phyloP scores from a whole-genome alignment of 2,113 vertebrate genomes.

The Cryptomyrus ogoouensis region DNA sequence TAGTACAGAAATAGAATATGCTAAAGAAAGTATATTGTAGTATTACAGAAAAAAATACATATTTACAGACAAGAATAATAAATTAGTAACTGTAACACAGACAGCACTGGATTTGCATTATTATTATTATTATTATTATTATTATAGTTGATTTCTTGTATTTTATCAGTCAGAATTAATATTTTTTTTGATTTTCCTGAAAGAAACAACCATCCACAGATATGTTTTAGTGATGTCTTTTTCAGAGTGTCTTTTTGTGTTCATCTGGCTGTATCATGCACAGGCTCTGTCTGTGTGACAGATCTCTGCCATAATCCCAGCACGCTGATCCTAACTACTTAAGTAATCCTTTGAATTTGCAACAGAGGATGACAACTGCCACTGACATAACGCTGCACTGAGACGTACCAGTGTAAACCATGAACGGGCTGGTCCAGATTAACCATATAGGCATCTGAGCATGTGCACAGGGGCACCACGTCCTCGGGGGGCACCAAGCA shows the following conservation, averaged over 20 bases:
- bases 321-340: not conserved
- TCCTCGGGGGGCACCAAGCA: not conserved
- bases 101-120: not conserved
- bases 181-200: not conserved
- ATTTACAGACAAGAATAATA: not conserved
- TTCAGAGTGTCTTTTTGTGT: not conserved
- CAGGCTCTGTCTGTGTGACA: not conserved
- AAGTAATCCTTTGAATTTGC: conserved; percentile 39
- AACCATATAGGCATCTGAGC: not conserved
- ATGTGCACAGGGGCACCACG: not conserved
- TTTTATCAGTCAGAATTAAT: not conserved
- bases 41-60: not conserved
- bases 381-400: conserved; percentile 27
- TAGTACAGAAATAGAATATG: not conserved
- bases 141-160: too few species aligned
- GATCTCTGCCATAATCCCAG: not conserved
- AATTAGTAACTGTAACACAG: not conserved
- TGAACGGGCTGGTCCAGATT: not conserved
- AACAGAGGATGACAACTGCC: conserved; percentile 38
- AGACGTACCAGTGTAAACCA: conserved; percentile 48
- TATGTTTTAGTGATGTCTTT: not conserved
- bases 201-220: not conserved
- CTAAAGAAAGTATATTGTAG: not conserved
- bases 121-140: not conserved
- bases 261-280: not conserved